Base-by-base conservation (phyloP, 2,888 invertebrate species). In the Caradrina clavipalpis region DNA sequence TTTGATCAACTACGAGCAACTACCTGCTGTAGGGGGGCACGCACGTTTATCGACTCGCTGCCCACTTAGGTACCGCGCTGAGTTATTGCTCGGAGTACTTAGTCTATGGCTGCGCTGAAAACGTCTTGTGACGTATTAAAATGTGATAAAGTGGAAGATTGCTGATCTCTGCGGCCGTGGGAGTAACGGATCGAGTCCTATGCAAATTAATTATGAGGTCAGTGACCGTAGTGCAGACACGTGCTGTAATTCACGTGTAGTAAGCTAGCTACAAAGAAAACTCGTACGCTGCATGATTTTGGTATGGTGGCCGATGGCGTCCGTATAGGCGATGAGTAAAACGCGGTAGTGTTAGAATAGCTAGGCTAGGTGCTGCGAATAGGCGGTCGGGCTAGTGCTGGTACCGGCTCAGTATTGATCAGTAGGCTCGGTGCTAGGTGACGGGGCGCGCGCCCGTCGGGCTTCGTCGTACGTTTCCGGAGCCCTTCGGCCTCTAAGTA, bases 401-500 rank as follows among this genome's bases (percentile, higher is more conserved):
- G 69, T 75, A 58, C 68, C 71, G 62, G 73, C 87, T 89, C 79
- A 80, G 87, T 93, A 94, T 93, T 88, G 92, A 93, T 92, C 90
- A 90, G 86, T 77, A 53, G 62, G 89, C 85, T 81, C 51, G 66
- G 62, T 55, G 85, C 87, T 86, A 47, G 62, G 55, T 72, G 58
- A 56, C 84, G 84, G 84, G 79, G 81, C 81, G 73, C 80, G 65
- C 78, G 82, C 69, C 93, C 93, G 92, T 66, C 74, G 78, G 60
- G 91, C 70, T 71, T 49, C 65, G 80, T 95, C 95, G 95, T 87
- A 78, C 74, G 84, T 88, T 89, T 93, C 90, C 95, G 95, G 86
- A 77, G 77, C 75, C 86, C 85, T 81, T 94, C 95, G 94, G 92
- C 75, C 78, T 76, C 86, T 93, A 96, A 92, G 92, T 96, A 91